phyloP scores from a whole-genome alignment of 2,888 invertebrate genomes.

The Hypomecis punctinalis region DNA sequence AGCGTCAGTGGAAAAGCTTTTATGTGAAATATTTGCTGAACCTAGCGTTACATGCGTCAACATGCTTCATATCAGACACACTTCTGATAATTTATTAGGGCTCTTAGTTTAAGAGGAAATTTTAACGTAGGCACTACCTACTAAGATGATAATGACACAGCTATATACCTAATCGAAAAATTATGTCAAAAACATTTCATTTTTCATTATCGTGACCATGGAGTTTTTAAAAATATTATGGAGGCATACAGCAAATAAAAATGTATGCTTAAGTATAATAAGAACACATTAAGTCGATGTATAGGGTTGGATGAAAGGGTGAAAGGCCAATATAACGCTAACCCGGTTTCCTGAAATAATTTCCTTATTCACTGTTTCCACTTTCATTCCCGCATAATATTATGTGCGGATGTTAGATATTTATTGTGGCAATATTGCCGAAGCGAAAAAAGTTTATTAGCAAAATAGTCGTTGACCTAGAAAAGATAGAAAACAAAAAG shows the following conservation, averaged over 20 bases:
- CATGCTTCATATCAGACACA: too few relatives aligned
- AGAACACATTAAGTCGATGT: background rate
- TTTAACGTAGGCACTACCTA: too few relatives aligned
- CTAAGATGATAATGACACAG: too few relatives aligned
- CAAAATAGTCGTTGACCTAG: conserved; percentile 25
- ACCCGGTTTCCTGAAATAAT: conserved; percentile 9
- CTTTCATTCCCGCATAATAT: background rate
- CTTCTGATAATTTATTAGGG: too few relatives aligned
- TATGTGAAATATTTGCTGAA: background rate
- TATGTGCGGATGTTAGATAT: conserved; percentile 7
- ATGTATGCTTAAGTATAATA: too few relatives aligned
- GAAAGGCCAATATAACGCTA: background rate
- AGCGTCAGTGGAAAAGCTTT: conserved; percentile 15
- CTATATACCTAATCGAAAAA: too few relatives aligned
- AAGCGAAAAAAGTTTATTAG: conserved; percentile 15
- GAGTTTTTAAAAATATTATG: too few relatives aligned
- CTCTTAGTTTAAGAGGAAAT: too few relatives aligned
- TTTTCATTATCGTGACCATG: too few relatives aligned
- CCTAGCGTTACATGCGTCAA: too few relatives aligned
- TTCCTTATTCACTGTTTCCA: conserved; percentile 3
- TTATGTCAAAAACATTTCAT: too few relatives aligned
- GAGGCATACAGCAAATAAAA: too few relatives aligned
- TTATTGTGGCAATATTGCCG: conserved; percentile 9
- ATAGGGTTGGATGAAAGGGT: background rate
- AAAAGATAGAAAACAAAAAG: conserved; percentile 12